Evolutionary conservation across 2,113 vertebrate genomes (phyloP), one percentile per base, ranked within the genome.

Genomic region (Peucedramus taeniatus): DNA sequence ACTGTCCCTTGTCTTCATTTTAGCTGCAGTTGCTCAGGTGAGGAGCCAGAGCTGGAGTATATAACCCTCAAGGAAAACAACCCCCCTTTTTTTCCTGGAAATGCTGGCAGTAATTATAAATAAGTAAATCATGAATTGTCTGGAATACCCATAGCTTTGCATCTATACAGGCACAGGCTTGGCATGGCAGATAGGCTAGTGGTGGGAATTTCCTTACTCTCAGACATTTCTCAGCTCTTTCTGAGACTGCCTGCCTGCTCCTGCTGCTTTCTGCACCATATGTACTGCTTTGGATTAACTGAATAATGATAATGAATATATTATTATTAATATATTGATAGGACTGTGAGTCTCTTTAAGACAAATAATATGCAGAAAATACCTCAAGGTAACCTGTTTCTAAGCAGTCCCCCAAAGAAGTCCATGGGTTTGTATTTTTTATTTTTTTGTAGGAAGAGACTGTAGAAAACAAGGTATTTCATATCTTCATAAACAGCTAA

Each of bases 401-500:
- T 83, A 89, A 61, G 12, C 61, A 82, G 16, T 14, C 3, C 4
- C 18, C 3, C 17, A 35, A 47, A 79, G 10, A 87, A 87, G 14
- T 18, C n/a, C 16, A 49, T 3, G 3, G 40, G 24, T 53, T 53
- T 64, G 23, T 13, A 8, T 44, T 8, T 39, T 12, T n/a, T 47
- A 1, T 54, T 45, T 45, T 89, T 77, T 44, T 14, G 23, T 35
- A 42, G 65, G 49, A 82, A 85, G 27, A 33, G 7, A 42, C 72
- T 22, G 35, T 61, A 72, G 82, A 83, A 85, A 95, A 85, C 12
- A n/a, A 17, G 44, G 33, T 63, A 24, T 61, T 84, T 84, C 57
- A 76, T 11, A 68, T 97, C 95, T 75, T 94, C 93, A 95, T 94
- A 89, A 91, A 86, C 65, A 82, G 45, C n/a, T 93, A 64, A 54